Evolutionary conservation across 1,140 invertebrate species (phyloP), one percentile per base, ranked within the genome.

Genomic region (Thaumetopoea pityocampa): DNA sequence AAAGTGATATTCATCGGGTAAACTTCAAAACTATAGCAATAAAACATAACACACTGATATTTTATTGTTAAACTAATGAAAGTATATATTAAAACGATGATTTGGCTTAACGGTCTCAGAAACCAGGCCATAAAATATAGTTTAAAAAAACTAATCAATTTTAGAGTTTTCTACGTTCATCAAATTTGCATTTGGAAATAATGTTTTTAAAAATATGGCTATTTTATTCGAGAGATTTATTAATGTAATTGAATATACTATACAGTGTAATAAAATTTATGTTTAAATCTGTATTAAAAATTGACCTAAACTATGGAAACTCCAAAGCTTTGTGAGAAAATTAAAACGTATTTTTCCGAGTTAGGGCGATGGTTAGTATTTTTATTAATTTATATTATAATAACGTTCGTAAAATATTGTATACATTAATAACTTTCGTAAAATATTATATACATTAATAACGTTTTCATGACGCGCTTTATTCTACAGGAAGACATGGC

Each of bases 401-500:
- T n/a, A n/a, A n/a, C n/a, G n/a, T n/a, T n/a, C n/a, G 64, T 65
- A 51, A 50, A 20, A 35, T 44, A 18, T 28, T 41, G 18, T 36
- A 32, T 10, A 18, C 9, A 33, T 18, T 28, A 37, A 17, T 22
- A 47, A 19, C 47, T 17, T 30, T 19, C n/a, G 64, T 65, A 51
- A 50, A 20, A 35, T 44, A 18, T 28, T 41, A 22, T 36, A 32
- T 10, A 18, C 9, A 33, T 18, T 28, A 37, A 17, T 22, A 47
- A 19, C 47, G 18, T 30, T 19, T 18, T 22, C 38, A 22, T 29
- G 28, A 41, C 51, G 34, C 18, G 29, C 53, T 22, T 42, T 36
- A 34, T 49, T 26, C 11, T 67, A 36, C 72, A 94, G 93, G 89
- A 86, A 89, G 59, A 89, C 94, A 54, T 93, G 92, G 91, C 88